Evolutionary conservation across 2,888 invertebrate genomes (phyloP).

Genomic region (Heliconius ismenius): DNA sequence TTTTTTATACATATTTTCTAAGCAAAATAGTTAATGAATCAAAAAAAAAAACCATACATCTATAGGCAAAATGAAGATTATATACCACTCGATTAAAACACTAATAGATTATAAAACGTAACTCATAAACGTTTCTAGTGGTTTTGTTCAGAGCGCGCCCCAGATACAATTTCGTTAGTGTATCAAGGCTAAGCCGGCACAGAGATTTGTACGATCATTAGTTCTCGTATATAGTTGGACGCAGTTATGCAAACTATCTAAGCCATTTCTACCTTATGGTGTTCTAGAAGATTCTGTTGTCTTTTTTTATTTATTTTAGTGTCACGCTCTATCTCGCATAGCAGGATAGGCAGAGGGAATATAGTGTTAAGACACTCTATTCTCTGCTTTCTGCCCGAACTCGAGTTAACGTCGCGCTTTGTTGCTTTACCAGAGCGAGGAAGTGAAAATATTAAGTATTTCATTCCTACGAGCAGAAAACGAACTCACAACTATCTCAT

Average conservation of each 20-base stretch:
- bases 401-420: background rate
- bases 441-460: background rate
- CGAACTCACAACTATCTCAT: background rate
- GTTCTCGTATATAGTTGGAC: slow-evolving; percentile 14
- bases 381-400: too few relatives aligned
- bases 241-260: slow-evolving; percentile 12
- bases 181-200: slow-evolving; percentile 22
- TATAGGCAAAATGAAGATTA: background rate
- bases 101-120: background rate
- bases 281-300: background rate
- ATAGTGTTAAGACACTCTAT: too few relatives aligned
- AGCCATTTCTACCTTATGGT: background rate
- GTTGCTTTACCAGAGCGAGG: background rate
- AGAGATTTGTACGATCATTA: slow-evolving; percentile 20
- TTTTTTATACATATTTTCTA: background rate
- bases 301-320: too few relatives aligned
- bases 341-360: too few relatives aligned
- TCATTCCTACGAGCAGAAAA: background rate
- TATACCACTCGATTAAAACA: background rate
- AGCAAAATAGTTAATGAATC: background rate
- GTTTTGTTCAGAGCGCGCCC: background rate
- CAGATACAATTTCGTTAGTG: slow-evolving; percentile 19
- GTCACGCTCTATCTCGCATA: too few relatives aligned
- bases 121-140: background rate
- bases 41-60: background rate